Base-by-base conservation (phyloP, 1,140 invertebrate genomes). In the Saxidomus purpurata region DNA sequence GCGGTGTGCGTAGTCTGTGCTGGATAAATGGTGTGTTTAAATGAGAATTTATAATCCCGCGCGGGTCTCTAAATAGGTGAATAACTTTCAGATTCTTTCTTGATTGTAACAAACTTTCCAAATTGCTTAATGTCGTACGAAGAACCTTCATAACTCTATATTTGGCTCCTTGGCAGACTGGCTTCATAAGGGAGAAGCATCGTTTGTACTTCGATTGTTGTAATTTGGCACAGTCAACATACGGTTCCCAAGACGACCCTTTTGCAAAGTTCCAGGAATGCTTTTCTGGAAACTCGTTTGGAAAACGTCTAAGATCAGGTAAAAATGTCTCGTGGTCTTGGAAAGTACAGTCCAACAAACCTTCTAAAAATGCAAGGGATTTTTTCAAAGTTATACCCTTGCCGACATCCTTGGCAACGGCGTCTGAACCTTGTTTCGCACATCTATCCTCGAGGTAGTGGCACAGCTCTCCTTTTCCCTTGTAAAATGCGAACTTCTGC, bases 41-140 rank as follows among this genome's bases (percentile, higher is more conserved):
- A 76, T 76, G 71, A 47, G 71, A 76, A 38, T 76, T 76, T 47
- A 76, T 25, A 22, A 76, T 76, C 17, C 71, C 71, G 25, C 71
- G 71, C 11, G 71, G 71, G 28, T 76, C 71, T 76, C 71, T 43
- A 38, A 76, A 76, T 2, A 76, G 36, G 25, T 76, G 71, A 40
- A 76, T 76, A 9, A 76, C n/a, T 28, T 49, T 40, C 0, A 76
- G 40, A 47, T 76, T 43, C 25, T 25, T 0, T 25, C 34, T 76
- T 11, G 38, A 1, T 47, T 76, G 47, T n/a, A 76, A 43, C 71
- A 76, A 40, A 2, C 1, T 0, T 76, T 76, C 71, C 0, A 76
- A 25, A 43, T 49, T 76, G n/a, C 38, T 43, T 40, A 76, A 22
- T 13, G 71, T 49, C 17, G 71, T 25, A 0, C 71, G 38, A 1